Percentiles rank a stretch among this genome's conserved stretches.
phyloP scores from a whole-genome alignment of 1,140 invertebrate genomes.

The Papilio polyxenes region DNA sequence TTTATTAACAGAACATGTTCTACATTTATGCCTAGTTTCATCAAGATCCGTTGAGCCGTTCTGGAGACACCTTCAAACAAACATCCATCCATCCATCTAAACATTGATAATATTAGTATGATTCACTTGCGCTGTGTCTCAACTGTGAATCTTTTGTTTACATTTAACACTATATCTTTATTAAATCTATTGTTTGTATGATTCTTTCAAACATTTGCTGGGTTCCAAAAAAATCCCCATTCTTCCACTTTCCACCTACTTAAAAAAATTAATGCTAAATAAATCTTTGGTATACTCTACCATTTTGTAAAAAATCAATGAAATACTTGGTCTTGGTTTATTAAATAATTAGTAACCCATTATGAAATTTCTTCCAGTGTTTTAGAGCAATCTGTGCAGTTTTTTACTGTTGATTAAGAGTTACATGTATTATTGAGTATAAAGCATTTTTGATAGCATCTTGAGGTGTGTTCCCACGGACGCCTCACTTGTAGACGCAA shows the following conservation, averaged over 20 bases:
- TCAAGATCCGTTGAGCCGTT: too few relatives aligned
- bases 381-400: background rate
- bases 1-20: too few relatives aligned
- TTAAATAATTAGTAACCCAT: too few relatives aligned
- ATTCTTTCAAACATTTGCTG: background rate
- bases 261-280: background rate
- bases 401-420: background rate
- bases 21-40: too few relatives aligned
- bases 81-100: too few relatives aligned
- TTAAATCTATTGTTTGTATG: background rate
- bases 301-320: background rate
- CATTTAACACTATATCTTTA: background rate
- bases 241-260: too few relatives aligned
- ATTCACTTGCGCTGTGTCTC: conserved; percentile 13
- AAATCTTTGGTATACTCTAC: background rate
- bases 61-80: too few relatives aligned
- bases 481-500: background rate
- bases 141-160: conserved; percentile 11
- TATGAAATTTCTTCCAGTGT: too few relatives aligned
- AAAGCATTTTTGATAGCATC: background rate
- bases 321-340: too few relatives aligned
- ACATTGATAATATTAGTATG: too few relatives aligned
- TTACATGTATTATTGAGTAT: background rate
- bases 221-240: background rate
- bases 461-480: background rate